Evolutionary conservation across 1,140 invertebrate species (phyloP), one percentile per base, ranked within the genome.

Genomic region (Hyles euphorbiae): DNA sequence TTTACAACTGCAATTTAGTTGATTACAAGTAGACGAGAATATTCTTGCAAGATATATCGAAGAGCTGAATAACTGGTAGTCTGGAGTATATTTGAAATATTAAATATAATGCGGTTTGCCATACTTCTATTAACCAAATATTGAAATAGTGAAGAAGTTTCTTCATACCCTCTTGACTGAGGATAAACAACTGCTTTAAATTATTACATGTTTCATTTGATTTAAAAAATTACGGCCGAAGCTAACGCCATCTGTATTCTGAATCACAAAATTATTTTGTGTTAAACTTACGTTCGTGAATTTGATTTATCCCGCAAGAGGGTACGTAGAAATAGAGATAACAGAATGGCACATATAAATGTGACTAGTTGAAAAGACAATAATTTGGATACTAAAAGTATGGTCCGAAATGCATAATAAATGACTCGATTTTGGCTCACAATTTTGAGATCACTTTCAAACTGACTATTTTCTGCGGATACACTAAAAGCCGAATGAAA

Each of bases 361-460:
- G 65, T 67, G 70, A 77, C 72, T 76, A 77, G 74, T 70, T 40
- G 7, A 10, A 3, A 56, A 40, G 50, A 36, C 10, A 12, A 57
- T 45, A 63, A 22, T 63, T 67, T 59, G 60, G 63, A 53, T 47
- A 66, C 33, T 67, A 72, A 69, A 66, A 58, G 50, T 66, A 60
- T 61, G 63, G 57, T 46, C 56, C 12, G 57, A 71, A 67, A 73
- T 76, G 67, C 67, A 71, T 65, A 65, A 65, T 65, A 69, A 68
- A 77, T 70, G 70, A 82, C 72, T 78, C 61, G 70, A 76, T 68
- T 73, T 49, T 59, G 75, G 73, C 75, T 83, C 72, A 73, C 65
- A 74, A 78, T 78, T 80, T 81, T 84, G 83, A 87, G 83, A 84
- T 84, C 81, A 87, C 56, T 60, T 22, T 59, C 51, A 58, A 59